Evolutionary conservation across 2,888 invertebrate genomes (phyloP).

Genomic region (Disparrhopalites patrizii): DNA sequence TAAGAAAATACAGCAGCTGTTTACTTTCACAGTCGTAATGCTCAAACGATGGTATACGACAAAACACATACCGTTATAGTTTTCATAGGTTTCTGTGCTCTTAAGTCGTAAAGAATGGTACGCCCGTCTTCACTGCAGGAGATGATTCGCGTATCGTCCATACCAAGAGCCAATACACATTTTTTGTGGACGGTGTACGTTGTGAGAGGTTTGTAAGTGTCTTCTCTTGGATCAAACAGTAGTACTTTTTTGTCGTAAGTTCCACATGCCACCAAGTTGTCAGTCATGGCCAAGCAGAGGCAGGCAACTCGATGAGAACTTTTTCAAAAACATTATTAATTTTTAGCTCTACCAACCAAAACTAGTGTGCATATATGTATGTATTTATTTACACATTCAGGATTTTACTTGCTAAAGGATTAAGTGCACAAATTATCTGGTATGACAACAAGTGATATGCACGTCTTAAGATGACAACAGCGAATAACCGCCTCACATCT

Average conservation of each 20-base stretch:
- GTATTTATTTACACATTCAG: no score
- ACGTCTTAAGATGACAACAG: no score
- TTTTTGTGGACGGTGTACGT: constrained; percentile 35
- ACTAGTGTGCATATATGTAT: no score
- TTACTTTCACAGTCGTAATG: no score
- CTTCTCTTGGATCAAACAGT: constrained; percentile 37
- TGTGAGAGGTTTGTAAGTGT: constrained; percentile 22
- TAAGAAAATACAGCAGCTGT: not conserved
- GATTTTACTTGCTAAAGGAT: no score
- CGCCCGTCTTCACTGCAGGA: constrained; percentile 45
- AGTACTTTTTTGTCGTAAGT: constrained; percentile 38
- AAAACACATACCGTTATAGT: constrained; percentile 24
- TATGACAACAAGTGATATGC: no score
- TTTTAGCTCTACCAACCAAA: no score
- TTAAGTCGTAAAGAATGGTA: constrained; percentile 30
- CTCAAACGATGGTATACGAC: not conserved
- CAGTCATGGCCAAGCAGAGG: constrained; percentile 35
- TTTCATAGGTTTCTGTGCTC: constrained; percentile 24
- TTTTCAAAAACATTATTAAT: no score
- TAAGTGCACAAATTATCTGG: no score
- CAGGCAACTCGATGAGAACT: constrained; percentile 29
- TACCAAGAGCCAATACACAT: constrained; percentile 39
- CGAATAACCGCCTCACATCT: no score
- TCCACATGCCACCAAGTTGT: constrained; percentile 37
- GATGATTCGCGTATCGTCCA: constrained; percentile 42